These are phyloP conservation scores for Amniataba percoides DNA, from an alignment of 2,797 vertebrate genomes.

Conservation along the genomic window DNA sequence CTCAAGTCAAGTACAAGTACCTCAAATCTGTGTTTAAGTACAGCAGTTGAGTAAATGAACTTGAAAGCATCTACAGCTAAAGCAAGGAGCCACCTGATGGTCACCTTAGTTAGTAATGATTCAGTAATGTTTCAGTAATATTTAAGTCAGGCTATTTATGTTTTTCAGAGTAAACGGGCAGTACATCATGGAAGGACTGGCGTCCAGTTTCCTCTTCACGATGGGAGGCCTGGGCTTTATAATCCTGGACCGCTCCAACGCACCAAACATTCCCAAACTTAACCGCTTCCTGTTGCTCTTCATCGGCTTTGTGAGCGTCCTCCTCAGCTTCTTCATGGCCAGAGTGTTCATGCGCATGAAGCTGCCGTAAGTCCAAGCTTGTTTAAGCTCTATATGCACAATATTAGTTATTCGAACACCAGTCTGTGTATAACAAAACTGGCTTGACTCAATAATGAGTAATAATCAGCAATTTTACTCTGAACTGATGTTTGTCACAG, in stretches of 20 bases:
- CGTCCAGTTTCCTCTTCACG: conserved; percentile 98
- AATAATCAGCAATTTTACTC: background rate
- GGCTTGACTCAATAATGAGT: background rate
- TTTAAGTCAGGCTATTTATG: conserved; percentile 1
- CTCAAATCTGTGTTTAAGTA: too few relatives aligned
- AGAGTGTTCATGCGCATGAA: conserved; percentile 99
- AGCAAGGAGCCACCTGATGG: background rate
- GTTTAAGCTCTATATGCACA: background rate
- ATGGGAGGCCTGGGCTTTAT: conserved; percentile 99
- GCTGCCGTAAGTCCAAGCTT: conserved; percentile 92
- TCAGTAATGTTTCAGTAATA: background rate
- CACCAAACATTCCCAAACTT: conserved; percentile 98
- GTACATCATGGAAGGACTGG: conserved; percentile 99
- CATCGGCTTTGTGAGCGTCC: conserved; percentile 97
- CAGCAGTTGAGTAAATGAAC: too few relatives aligned
- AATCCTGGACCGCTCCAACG: conserved; percentile 97
- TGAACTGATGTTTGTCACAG: background rate
- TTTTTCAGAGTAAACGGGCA: conserved; percentile 94
- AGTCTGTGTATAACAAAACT: background rate
- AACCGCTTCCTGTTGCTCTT: conserved; percentile 98
- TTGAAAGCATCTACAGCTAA: too few relatives aligned
- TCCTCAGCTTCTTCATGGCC: conserved; percentile 99
- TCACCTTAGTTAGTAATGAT: background rate
- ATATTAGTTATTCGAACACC: background rate
- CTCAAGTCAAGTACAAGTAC: too few relatives aligned